Evolutionary conservation across 2,888 invertebrate genomes (phyloP).

Genomic region (Archaeoteleia sp.): DNA sequence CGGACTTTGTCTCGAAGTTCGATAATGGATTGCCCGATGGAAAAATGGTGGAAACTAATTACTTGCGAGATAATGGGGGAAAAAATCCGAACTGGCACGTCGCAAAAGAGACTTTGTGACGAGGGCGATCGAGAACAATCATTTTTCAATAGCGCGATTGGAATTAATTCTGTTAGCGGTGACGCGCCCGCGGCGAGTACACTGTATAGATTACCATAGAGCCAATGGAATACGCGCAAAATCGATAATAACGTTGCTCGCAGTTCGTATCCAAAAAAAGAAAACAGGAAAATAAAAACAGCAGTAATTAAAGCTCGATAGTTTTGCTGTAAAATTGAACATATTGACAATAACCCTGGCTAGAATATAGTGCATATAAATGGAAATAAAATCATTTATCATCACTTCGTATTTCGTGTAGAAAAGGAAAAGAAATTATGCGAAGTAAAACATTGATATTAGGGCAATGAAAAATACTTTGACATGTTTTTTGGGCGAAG

Average conservation of each 20-base stretch:
- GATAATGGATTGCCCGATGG: slow-evolving; percentile 67
- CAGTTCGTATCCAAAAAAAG: slow-evolving; percentile 35
- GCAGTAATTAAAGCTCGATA: slow-evolving; percentile 41
- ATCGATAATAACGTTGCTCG: slow-evolving; percentile 48
- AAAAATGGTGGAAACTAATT: slow-evolving; percentile 67
- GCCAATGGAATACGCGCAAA: slow-evolving; percentile 50
- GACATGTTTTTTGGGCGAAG: slow-evolving; percentile 1
- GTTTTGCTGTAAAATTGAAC: slow-evolving; percentile 38
- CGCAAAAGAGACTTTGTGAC: slow-evolving; percentile 50
- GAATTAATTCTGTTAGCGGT: slow-evolving; percentile 57
- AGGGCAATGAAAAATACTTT: too few relatives aligned
- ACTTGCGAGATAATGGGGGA: slow-evolving; percentile 54
- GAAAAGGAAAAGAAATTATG: too few relatives aligned
- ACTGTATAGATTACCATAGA: slow-evolving; percentile 52
- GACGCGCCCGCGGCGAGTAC: slow-evolving; percentile 50
- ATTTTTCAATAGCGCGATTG: slow-evolving; percentile 56
- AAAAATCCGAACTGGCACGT: slow-evolving; percentile 49
- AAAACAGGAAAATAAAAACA: slow-evolving; percentile 45
- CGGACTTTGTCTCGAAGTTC: slow-evolving; percentile 61
- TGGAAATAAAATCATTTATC: not conserved
- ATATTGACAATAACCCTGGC: slow-evolving; percentile 27
- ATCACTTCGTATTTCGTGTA: too few relatives aligned
- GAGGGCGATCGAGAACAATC: slow-evolving; percentile 55
- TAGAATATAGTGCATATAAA: slow-evolving; percentile 3
- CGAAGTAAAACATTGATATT: too few relatives aligned